These are phyloP conservation scores for Drosophila murphyi DNA, from an alignment of 1,140 invertebrate genomes.

Conservation along the genomic window DNA sequence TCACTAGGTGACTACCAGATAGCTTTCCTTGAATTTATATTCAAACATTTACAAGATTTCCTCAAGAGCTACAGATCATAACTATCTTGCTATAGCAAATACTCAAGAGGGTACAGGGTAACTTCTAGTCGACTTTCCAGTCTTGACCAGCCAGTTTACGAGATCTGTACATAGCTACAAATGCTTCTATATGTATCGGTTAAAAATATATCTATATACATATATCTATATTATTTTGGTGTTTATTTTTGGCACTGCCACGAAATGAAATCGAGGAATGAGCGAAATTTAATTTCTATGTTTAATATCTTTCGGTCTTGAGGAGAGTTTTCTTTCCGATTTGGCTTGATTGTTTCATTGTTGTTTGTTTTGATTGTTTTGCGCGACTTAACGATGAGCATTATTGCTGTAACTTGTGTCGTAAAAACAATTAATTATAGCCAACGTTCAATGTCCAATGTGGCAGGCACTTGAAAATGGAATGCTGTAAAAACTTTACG, in stretches of 20 bases:
- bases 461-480: constrained; percentile 47
- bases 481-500: constrained; percentile 66
- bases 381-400: constrained; percentile 52
- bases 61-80: no score
- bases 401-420: constrained; percentile 61
- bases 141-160: neutral
- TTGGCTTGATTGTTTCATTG: constrained; percentile 52
- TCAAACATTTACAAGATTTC: no score
- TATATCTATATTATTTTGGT: constrained; percentile 23
- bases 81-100: no score
- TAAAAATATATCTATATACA: constrained; percentile 23
- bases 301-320: constrained; percentile 59
- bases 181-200: constrained; percentile 12
- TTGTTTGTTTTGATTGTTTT: constrained; percentile 49
- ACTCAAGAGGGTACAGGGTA: neutral
- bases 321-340: neutral
- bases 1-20: no score
- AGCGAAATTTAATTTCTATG: constrained; percentile 50
- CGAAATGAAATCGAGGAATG: constrained; percentile 34
- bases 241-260: constrained; percentile 66
- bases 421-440: constrained; percentile 71
- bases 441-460: constrained; percentile 12
- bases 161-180: neutral
- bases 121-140: neutral
- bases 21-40: no score